A percentile compares a stretch with the other conserved stretches of the same genome.
phyloP scores from a whole-genome alignment of 2,888 invertebrate genomes.

The Phlogophora meticulosa region DNA sequence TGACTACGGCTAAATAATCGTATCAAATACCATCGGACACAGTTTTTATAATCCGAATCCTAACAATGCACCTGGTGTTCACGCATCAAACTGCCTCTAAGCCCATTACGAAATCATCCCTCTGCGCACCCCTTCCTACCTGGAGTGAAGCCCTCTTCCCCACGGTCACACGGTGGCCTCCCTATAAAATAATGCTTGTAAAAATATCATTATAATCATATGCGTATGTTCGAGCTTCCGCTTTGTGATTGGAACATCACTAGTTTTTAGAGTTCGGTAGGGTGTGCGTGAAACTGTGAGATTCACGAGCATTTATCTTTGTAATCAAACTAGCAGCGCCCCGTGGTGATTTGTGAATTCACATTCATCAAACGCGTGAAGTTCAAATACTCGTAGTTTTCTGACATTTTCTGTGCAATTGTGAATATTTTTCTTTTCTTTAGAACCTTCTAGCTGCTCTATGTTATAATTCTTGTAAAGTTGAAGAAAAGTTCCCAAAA shows the following conservation, averaged over 20 bases:
- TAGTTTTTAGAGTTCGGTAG: constrained; percentile 55
- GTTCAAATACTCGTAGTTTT: no score
- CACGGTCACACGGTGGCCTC: constrained; percentile 84
- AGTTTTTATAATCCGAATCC: constrained; percentile 63
- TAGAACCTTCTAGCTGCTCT: no score
- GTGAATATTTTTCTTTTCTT: no score
- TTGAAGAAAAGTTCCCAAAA: not conserved
- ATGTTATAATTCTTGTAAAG: not conserved
- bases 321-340: no score
- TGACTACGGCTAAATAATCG: constrained; percentile 46
- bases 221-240: constrained; percentile 85
- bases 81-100: constrained; percentile 76
- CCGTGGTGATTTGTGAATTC: no score
- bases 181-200: constrained; percentile 83
- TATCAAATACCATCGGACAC: constrained; percentile 63
- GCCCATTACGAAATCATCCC: constrained; percentile 83
- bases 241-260: constrained; percentile 72
- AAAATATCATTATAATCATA: constrained; percentile 89
- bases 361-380: no score
- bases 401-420: no score
- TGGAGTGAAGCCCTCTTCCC: constrained; percentile 71
- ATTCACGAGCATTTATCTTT: not conserved
- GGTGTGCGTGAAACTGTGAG: not conserved
- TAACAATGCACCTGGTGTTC: constrained; percentile 79
- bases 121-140: constrained; percentile 72